A percentile compares a stretch with the other conserved stretches of the same genome.
These are phyloP conservation scores for Poecilia gillii DNA, from an alignment of 2,797 vertebrate species.

Conservation along the genomic window DNA sequence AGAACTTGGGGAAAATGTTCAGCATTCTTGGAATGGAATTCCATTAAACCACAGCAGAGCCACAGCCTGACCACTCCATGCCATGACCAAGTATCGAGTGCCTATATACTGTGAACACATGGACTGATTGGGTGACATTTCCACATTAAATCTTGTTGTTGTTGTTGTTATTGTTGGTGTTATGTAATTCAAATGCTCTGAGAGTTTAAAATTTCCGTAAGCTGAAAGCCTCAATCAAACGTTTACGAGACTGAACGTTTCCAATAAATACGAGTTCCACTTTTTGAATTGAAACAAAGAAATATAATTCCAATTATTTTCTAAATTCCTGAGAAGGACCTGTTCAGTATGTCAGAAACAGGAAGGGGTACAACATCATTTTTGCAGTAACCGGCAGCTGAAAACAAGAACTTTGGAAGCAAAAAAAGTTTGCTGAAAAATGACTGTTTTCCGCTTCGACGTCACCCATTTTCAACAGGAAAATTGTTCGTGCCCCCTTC, in stretches of 20 bases:
- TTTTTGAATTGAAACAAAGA: background rate
- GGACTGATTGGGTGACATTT: background rate
- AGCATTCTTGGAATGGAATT: background rate
- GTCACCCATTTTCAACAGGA: constrained; percentile 25
- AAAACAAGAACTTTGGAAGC: constrained; percentile 8
- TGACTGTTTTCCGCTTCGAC: constrained; percentile 21
- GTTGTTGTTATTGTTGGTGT: background rate
- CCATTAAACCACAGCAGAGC: background rate
- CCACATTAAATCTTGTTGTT: background rate
- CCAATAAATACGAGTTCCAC: background rate
- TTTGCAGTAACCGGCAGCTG: constrained; percentile 6
- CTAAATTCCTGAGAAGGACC: background rate
- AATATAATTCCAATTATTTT: background rate
- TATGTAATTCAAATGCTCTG: background rate
- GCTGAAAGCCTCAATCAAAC: background rate
- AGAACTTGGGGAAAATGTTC: background rate
- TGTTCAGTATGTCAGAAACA: background rate
- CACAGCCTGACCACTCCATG: background rate
- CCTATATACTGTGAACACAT: background rate
- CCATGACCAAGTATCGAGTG: background rate
- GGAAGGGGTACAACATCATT: background rate
- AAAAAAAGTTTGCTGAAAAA: constrained; percentile 29
- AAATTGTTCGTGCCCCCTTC: constrained; percentile 59
- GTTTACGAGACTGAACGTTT: background rate
- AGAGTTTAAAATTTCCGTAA: background rate